Base-by-base conservation (phyloP, 1,140 invertebrate genomes). In the Zeugodacus cucurbitae region DNA sequence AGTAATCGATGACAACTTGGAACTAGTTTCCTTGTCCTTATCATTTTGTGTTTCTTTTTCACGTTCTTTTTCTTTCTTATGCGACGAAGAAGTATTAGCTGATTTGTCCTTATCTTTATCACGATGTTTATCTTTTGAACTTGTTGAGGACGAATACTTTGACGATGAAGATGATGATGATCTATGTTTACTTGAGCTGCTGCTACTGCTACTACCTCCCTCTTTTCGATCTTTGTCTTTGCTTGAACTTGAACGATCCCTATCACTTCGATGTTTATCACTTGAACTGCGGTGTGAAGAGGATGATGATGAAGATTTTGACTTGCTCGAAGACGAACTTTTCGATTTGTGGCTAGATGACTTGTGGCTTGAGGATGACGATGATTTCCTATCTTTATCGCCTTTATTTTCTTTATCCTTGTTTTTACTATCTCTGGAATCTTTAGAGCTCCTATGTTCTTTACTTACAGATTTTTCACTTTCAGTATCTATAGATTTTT, bases 11-110 rank as follows among this genome's bases (percentile, higher is more conserved):
- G 95, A 94, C 91, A 96, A 90, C 92, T 96, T 96, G 34, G 95
- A 95, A 48, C 96, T 91, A 26, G 94, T 95, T 44, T 96, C 96
- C 91, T 96, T 96, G 90, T 96, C 95, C 89, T 96, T 96, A 87
- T 96, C 95, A 2, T 94, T 94, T 89, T 95, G 95, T 91, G 8
- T 41, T 34, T 62, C 86, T 85, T 87, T 82, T 57, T 88, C 85
- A 6, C 78, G 85, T 8, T 89, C 88, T 20, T 89, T 89, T 41
- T 91, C 91, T 87, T 90, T 91, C 17, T 82, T 82, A 22, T 82
- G 67, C 14, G 88, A 89, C 20, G 88, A 88, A 44, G 89, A 90
- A 3, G 88, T 88, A 62, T 37, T 88, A 6, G 64, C 62, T n/a
- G 86, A 88, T 59, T 88, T 89, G 48, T 89, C 87, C 17, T 94